phyloP scores from a whole-genome alignment of 2,797 vertebrate species.

The Florisuga fusca region DNA sequence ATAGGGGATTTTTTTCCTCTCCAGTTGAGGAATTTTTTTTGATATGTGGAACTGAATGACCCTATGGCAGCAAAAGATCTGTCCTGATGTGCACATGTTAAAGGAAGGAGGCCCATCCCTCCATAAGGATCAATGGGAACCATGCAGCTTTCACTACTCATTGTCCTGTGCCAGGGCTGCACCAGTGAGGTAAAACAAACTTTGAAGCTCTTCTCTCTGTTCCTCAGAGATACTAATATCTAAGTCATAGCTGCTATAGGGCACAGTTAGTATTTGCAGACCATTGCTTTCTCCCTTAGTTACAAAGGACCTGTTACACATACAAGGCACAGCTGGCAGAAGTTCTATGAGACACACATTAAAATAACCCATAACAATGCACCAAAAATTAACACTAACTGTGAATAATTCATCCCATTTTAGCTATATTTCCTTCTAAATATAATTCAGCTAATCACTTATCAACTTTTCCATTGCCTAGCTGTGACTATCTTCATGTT shows the following conservation, averaged over 20 bases:
- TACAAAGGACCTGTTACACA: not conserved
- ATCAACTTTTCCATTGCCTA: not conserved
- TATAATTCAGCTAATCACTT: not conserved
- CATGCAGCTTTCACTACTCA: not conserved
- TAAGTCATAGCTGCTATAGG: not conserved
- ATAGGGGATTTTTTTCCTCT: not conserved
- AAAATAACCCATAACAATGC: not conserved
- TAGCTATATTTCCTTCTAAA: not conserved
- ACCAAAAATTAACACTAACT: not conserved
- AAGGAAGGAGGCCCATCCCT: not conserved
- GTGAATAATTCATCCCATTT: not conserved
- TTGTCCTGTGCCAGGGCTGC: not conserved
- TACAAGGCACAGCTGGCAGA: not conserved
- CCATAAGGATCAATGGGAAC: not conserved
- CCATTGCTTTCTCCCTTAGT: not conserved
- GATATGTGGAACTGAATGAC: not conserved
- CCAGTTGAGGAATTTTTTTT: not conserved
- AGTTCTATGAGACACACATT: not conserved
- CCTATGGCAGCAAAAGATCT: not conserved
- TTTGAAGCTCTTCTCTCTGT: not conserved
- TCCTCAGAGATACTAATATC: not conserved
- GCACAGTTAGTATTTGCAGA: not conserved
- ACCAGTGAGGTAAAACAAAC: conserved; percentile 3
- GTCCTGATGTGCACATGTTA: not conserved
- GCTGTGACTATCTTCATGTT: not conserved